These are phyloP conservation scores for Bemisia tabaci DNA, from an alignment of 1,140 invertebrate genomes.

Conservation along the genomic window DNA sequence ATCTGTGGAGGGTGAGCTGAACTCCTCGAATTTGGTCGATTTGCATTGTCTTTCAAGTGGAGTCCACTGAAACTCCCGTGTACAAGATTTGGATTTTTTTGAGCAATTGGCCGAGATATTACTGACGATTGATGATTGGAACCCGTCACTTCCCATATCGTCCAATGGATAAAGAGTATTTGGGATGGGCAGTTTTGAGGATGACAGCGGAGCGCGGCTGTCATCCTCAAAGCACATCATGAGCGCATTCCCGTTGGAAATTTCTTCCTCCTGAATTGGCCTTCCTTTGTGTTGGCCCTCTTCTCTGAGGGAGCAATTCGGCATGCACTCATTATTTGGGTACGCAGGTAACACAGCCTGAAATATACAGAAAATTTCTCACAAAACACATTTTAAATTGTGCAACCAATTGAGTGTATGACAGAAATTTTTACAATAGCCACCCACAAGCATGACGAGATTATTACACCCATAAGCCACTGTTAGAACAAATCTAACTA, in stretches of 20 bases:
- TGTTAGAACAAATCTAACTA: no score
- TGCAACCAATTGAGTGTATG: no score
- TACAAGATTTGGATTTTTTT: background rate
- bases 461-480: no score
- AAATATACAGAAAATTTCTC: no score
- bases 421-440: no score
- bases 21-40: background rate
- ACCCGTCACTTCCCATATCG: background rate
- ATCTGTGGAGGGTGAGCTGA: background rate
- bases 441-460: no score
- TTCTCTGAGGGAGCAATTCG: background rate
- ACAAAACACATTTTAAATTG: no score
- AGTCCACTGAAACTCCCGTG: background rate
- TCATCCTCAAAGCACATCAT: background rate
- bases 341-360: background rate
- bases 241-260: background rate
- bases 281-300: background rate
- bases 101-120: background rate
- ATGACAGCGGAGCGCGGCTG: background rate
- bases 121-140: background rate
- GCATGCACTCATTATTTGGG: background rate
- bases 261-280: background rate
- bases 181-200: background rate
- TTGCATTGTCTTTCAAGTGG: background rate
- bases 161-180: background rate